Conservation (phyloP, 2,113 vertebrate species). For the Petrocephalus zakoni region DNA sequence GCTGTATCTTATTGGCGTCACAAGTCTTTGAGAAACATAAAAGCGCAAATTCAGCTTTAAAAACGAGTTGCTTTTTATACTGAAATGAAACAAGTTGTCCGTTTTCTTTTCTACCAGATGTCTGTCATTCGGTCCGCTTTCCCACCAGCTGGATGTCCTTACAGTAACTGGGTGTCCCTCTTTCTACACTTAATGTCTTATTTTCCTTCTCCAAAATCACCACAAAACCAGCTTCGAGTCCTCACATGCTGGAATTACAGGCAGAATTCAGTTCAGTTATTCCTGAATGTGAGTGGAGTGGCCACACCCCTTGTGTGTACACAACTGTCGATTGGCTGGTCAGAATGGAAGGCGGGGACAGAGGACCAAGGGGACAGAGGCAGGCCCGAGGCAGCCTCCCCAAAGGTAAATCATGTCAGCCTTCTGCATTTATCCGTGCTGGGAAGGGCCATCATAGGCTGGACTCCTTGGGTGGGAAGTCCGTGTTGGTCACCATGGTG, state of each 20-base stretch:
- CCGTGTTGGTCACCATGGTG: conserved; percentile 98
- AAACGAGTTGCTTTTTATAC: conserved; percentile 74
- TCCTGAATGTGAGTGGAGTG: conserved; percentile 52
- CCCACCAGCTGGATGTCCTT: conserved; percentile 26
- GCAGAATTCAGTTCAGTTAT: conserved; percentile 41
- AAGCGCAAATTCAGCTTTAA: conserved; percentile 76
- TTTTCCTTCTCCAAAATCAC: neutral
- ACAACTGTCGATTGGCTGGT: neutral
- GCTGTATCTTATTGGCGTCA: conserved; percentile 97
- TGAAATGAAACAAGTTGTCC: conserved; percentile 77
- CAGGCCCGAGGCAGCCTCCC: conserved; percentile 57
- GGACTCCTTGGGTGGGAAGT: conserved; percentile 98
- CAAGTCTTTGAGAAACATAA: conserved; percentile 82
- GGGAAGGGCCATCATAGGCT: conserved; percentile 81
- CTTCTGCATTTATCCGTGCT: conserved; percentile 19
- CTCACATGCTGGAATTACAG: conserved; percentile 48
- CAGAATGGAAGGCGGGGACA: neutral
- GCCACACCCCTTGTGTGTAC: neutral
- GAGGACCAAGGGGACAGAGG: conserved; percentile 23
- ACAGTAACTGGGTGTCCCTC: neutral
- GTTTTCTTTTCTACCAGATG: conserved; percentile 63
- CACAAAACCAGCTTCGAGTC: conserved; percentile 29
- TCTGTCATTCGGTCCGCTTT: conserved; percentile 62
- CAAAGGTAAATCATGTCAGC: conserved; percentile 59
- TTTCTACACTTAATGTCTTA: neutral